Base-by-base conservation (phyloP, 2,113 vertebrate genomes). In the Miniopterus natalensis region DNA sequence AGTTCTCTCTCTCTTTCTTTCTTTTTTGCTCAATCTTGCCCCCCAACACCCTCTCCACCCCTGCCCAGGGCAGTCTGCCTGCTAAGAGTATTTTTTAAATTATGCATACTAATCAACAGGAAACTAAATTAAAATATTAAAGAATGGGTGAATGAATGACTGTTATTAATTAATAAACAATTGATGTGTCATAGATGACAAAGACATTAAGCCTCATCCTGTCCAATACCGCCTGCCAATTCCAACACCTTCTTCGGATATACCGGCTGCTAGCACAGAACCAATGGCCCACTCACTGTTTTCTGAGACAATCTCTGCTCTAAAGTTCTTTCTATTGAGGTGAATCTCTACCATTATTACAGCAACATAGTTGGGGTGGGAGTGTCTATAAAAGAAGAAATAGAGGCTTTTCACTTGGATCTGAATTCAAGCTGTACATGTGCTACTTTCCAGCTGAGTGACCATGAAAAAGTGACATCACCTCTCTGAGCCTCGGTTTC, bases 231-330 rank as follows among this genome's bases (percentile, higher is more conserved):
- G 3, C 17, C 8, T 5, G 6, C 18, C 89, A 77, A 42, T 65
- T 71, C 29, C 29, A 40, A 3, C 36, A 5, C 25, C 6, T 8
- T 40, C 70, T 70, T 49, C 47, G 10, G 12, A 14, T 4, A 36
- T 1, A 18, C 29, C 9, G 42, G 81, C 45, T 36, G 8, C n/a
- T 13, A 23, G 3, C 27, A 21, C 2, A 4, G 15, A 91, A 2
- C 55, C 78, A 27, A 0, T 7, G 27, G 18, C 1, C 1, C 2
- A 1, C 36, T 47, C 36, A 5, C 17, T 68, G 3, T 61, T 18
- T 70, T 25, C 61, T 13, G 29, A 84, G 49, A 57, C 10, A 2
- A 6, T 25, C 8, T 75, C 23, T 49, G 27, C n/a, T 71, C 65
- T n/a, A 25, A 70, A 55, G 25, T 63, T 75, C 59, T 73, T 84